Evolutionary conservation across 2,113 vertebrate genomes (phyloP).

Genomic region (Cynocephalus volans): DNA sequence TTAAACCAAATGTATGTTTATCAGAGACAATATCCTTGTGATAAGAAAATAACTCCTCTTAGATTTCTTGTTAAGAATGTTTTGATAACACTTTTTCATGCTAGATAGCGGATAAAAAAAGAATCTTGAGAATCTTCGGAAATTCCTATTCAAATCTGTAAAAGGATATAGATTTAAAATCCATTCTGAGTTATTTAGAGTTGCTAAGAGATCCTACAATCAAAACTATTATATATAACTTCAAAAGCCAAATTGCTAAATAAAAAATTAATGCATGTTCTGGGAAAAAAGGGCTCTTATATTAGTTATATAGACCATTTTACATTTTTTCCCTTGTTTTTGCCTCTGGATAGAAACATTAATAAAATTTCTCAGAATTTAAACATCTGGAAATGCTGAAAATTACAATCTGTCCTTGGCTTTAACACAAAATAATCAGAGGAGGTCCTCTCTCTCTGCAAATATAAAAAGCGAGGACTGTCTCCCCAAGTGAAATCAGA

Average conservation of each 20-base stretch:
- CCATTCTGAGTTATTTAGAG: neutral
- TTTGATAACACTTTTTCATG: neutral
- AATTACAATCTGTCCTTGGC: neutral
- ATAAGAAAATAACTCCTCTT: neutral
- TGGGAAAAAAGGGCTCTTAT: neutral
- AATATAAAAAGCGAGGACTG: neutral
- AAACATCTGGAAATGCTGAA: neutral
- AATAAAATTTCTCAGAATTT: neutral
- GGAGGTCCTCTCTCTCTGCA: neutral
- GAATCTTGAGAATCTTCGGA: neutral
- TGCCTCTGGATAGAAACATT: neutral
- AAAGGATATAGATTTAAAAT: neutral
- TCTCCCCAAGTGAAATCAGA: neutral
- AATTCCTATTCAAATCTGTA: neutral
- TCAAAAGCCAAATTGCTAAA: neutral
- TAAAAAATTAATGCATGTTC: neutral
- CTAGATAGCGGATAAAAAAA: neutral
- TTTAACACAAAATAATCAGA: neutral
- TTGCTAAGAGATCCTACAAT: neutral
- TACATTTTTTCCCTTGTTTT: neutral
- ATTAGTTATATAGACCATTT: neutral
- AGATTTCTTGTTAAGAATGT: neutral
- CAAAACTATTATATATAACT: neutral
- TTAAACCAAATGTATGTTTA: neutral
- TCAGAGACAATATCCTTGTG: neutral